These are phyloP conservation scores for Callyntrura sp. DNA, from an alignment of 2,888 invertebrate genomes.

Conservation along the genomic window DNA sequence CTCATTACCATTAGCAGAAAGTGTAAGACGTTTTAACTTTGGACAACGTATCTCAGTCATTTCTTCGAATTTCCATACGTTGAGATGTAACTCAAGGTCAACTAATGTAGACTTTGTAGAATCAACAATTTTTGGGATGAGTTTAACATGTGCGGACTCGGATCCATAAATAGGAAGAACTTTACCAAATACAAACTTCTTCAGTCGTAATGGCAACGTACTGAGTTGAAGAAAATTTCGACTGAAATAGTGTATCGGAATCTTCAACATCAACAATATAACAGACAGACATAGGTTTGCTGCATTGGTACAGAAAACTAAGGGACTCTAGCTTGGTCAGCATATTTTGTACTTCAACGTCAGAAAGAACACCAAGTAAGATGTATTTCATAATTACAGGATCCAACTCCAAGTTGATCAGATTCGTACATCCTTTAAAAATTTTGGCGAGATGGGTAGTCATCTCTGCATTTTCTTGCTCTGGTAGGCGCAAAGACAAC, in stretches of 20 bases:
- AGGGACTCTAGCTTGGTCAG: slow-evolving; percentile 59
- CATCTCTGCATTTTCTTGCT: slow-evolving; percentile 1
- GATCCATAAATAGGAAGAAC: slow-evolving; percentile 53
- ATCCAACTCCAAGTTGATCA: slow-evolving; percentile 53
- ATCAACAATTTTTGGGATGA: slow-evolving; percentile 73
- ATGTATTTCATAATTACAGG: slow-evolving; percentile 45
- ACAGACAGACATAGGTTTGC: background rate
- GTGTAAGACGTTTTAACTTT: slow-evolving; percentile 59
- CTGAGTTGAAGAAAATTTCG: slow-evolving; percentile 78
- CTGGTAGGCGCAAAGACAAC: background rate
- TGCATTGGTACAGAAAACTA: slow-evolving; percentile 22
- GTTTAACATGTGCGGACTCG: slow-evolving; percentile 63
- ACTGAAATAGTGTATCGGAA: slow-evolving; percentile 72
- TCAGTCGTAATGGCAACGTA: slow-evolving; percentile 63
- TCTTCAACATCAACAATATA: slow-evolving; percentile 66
- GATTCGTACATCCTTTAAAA: slow-evolving; percentile 14
- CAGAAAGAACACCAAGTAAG: slow-evolving; percentile 66
- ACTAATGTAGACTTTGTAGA: slow-evolving; percentile 63
- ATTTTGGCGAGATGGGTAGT: slow-evolving; percentile 41
- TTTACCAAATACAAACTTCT: slow-evolving; percentile 65
- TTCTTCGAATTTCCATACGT: slow-evolving; percentile 73
- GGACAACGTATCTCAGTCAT: slow-evolving; percentile 74
- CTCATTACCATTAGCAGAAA: slow-evolving; percentile 54
- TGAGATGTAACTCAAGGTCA: slow-evolving; percentile 71
- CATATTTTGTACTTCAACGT: slow-evolving; percentile 28